Evolutionary conservation across 2,113 vertebrate species (phyloP).

Genomic region (Mastomys natalensis): DNA sequence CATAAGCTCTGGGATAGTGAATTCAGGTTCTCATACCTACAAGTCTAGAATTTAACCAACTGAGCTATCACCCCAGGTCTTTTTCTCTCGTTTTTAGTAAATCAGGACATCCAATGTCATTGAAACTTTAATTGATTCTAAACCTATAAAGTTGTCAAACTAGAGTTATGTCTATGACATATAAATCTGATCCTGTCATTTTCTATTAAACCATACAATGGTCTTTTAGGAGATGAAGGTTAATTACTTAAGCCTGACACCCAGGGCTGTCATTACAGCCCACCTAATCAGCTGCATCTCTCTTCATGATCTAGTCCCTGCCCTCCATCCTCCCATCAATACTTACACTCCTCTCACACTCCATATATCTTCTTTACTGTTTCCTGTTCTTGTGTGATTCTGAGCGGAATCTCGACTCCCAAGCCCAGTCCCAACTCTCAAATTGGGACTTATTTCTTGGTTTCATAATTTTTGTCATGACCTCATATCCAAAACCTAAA

Average conservation of each 20-base stretch:
- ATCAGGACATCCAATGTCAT: not conserved
- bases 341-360: not conserved
- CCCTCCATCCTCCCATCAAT: not conserved
- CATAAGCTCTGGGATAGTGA: not conserved
- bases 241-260: not conserved
- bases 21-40: not conserved
- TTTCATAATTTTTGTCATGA: not conserved
- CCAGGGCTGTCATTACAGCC: not conserved
- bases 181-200: constrained; percentile 42
- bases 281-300: not conserved
- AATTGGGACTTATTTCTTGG: not conserved
- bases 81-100: constrained; percentile 11
- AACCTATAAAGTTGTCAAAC: constrained; percentile 4
- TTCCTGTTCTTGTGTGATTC: not conserved
- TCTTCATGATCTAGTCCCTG: not conserved
- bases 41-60: not conserved
- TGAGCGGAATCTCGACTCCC: not conserved
- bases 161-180: not conserved
- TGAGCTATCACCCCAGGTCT: not conserved
- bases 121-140: not conserved
- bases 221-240: not conserved
- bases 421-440: not conserved
- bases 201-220: not conserved
- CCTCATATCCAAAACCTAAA: not conserved
- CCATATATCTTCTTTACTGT: not conserved